A percentile compares a stretch with the other conserved stretches of the same genome.
phyloP scores from a whole-genome alignment of 2,797 vertebrate genomes.

The Eulemur coronatus region DNA sequence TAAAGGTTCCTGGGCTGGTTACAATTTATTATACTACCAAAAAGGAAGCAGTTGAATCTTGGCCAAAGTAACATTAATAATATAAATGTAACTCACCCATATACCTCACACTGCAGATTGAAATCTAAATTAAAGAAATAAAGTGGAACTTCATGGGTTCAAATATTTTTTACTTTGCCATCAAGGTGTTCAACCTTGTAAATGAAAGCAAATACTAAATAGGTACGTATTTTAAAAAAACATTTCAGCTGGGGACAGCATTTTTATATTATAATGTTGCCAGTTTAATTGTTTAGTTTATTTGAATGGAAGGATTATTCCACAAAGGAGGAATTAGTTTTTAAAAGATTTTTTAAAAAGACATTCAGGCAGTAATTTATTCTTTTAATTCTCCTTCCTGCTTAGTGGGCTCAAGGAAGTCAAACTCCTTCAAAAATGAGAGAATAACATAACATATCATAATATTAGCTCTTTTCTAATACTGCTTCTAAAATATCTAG shows the following conservation, averaged over 20 bases:
- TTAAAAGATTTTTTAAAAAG: neutral
- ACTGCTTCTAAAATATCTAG: neutral
- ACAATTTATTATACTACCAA: neutral
- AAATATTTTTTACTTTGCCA: constrained; percentile 21
- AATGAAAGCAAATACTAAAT: constrained; percentile 27
- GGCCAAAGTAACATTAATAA: neutral
- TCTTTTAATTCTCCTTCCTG: constrained; percentile 42
- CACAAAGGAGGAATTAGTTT: constrained; percentile 11
- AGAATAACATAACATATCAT: neutral
- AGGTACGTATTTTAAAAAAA: neutral
- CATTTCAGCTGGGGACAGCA: neutral
- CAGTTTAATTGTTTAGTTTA: constrained; percentile 21
- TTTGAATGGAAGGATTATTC: constrained; percentile 40
- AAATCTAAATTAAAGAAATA: constrained; percentile 35
- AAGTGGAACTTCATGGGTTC: neutral
- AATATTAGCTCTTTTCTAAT: neutral
- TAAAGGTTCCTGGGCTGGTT: neutral
- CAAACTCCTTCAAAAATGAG: neutral
- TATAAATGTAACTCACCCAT: neutral
- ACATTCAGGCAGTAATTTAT: constrained; percentile 19
- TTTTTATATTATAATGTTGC: neutral
- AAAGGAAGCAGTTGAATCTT: neutral
- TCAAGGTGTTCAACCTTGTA: neutral
- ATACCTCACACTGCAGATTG: neutral
- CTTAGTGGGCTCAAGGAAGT: constrained; percentile 8